Conservation (phyloP, 1,140 invertebrate genomes). For the Ceratosolen solmsi region DNA sequence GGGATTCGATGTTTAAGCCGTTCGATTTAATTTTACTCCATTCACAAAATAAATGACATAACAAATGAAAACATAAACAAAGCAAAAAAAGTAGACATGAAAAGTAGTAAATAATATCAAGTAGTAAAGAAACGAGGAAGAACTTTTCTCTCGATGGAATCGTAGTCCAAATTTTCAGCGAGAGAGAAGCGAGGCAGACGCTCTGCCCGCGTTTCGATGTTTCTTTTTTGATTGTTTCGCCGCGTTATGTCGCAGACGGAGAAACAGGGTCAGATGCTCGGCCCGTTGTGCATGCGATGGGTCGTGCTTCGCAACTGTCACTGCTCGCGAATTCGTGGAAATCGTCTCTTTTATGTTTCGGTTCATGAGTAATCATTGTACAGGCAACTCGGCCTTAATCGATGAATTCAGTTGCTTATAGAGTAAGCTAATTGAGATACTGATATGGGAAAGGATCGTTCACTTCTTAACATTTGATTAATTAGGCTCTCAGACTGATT, state of each 20-base stretch:
- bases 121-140: neutral
- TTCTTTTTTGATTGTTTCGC: constrained; percentile 24
- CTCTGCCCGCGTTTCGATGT: constrained; percentile 1
- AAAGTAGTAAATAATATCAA: no score
- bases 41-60: no score
- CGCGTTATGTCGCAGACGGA: constrained; percentile 1
- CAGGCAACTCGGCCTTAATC: neutral
- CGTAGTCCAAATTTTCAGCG: neutral
- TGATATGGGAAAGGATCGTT: neutral
- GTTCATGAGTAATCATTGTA: neutral
- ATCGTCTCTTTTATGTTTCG: neutral
- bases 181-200: neutral
- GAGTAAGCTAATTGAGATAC: neutral
- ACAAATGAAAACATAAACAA: no score
- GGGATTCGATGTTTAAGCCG: neutral
- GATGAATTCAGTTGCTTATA: neutral
- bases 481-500: neutral
- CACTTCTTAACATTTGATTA: neutral
- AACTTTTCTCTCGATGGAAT: neutral
- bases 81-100: no score
- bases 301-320: neutral
- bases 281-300: neutral
- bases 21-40: neutral
- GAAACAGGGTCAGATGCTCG: constrained; percentile 38
- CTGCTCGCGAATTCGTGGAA: neutral